Evolutionary conservation across 2,113 vertebrate species (phyloP).

Genomic region (Ceratotherium simum): DNA sequence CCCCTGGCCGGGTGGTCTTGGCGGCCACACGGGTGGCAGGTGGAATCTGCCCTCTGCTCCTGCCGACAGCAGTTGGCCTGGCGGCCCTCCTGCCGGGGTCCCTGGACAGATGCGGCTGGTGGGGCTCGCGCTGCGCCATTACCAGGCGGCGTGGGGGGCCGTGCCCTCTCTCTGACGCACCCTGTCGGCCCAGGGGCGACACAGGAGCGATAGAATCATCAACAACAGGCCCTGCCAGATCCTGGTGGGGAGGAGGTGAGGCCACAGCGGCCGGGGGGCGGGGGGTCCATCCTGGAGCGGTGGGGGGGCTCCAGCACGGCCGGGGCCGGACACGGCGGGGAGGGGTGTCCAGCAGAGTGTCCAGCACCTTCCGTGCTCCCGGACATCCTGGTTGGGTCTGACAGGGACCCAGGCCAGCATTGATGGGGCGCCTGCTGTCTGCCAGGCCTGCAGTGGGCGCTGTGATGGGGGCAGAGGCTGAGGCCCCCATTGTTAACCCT

Average conservation of each 20-base stretch:
- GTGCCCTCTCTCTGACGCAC: not conserved
- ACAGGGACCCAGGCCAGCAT: too few relatives aligned
- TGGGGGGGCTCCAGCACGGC: not conserved
- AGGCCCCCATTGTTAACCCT: too few relatives aligned
- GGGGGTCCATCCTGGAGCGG: too few relatives aligned
- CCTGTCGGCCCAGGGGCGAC: conserved; percentile 88
- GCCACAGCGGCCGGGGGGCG: fast-evolving
- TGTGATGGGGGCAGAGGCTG: not conserved
- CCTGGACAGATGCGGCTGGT: not conserved
- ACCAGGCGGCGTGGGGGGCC: not conserved
- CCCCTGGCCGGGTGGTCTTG: not conserved
- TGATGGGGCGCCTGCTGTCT: not conserved
- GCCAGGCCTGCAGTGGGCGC: not conserved
- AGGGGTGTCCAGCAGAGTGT: fast-evolving
- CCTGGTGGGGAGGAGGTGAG: conserved; percentile 92
- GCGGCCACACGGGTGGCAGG: not conserved
- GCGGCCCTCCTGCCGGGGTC: not conserved
- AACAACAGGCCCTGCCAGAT: conserved; percentile 94
- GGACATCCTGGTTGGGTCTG: not conserved
- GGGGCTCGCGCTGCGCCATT: not conserved
- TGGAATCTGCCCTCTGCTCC: not conserved
- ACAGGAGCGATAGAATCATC: conserved; percentile 90
- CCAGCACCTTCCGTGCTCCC: not conserved
- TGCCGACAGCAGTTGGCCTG: not conserved
- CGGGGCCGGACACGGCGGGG: fast-evolving